Percentiles rank a stretch among this genome's conserved stretches.
Evolutionary conservation across 2,113 vertebrate genomes (phyloP).

Genomic region (Corythoichthys haematopterus): DNA sequence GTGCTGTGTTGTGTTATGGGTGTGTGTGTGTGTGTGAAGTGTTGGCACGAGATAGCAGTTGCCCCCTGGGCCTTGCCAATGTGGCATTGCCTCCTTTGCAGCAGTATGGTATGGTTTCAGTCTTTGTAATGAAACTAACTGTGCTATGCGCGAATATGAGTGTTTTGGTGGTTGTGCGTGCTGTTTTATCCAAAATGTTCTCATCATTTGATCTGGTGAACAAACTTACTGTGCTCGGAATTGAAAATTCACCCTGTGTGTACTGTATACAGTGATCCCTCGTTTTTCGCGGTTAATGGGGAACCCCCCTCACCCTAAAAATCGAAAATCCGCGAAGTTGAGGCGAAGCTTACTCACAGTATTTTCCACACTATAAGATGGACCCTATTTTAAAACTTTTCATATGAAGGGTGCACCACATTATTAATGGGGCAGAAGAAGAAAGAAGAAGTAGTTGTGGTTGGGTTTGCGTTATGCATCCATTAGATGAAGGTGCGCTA

Average conservation of each 20-base stretch:
- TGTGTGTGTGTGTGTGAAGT: slow-evolving; percentile 36
- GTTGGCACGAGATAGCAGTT: slow-evolving; percentile 63
- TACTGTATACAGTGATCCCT: not conserved
- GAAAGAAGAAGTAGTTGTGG: too few relatives aligned
- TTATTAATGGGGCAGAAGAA: too few relatives aligned
- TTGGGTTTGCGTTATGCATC: too few relatives aligned
- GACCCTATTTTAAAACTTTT: too few relatives aligned
- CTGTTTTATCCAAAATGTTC: not conserved
- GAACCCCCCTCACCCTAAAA: too few relatives aligned
- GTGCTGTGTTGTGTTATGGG: slow-evolving; percentile 24
- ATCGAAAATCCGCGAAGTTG: too few relatives aligned
- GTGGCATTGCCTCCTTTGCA: slow-evolving; percentile 66
- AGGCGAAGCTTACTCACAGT: too few relatives aligned
- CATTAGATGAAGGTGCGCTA: too few relatives aligned
- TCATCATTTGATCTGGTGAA: not conserved
- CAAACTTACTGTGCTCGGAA: not conserved
- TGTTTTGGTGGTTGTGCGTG: slow-evolving; percentile 12
- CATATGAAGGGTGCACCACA: too few relatives aligned
- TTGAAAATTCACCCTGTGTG: slow-evolving; percentile 5
- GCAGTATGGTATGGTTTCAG: slow-evolving; percentile 59
- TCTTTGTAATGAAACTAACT: slow-evolving; percentile 60
- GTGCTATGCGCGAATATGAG: slow-evolving; percentile 5
- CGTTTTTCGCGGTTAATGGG: too few relatives aligned
- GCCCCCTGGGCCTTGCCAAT: slow-evolving; percentile 67
- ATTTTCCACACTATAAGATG: too few relatives aligned